Conservation (phyloP, 2,888 invertebrate genomes). For the Parthenolecanium corni region DNA sequence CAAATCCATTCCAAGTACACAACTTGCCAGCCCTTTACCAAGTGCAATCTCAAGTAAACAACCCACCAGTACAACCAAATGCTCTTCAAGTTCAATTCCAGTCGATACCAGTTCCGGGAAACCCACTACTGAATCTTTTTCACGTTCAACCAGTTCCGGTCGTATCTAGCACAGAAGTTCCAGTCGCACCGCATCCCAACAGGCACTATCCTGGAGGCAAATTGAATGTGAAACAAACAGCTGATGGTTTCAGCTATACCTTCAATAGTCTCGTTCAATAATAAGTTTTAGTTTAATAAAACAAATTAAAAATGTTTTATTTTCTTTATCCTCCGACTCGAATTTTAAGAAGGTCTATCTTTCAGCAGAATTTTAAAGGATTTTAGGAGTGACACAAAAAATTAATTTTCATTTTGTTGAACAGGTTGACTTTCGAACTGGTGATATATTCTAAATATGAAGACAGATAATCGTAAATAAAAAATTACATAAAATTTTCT, state of each 20-base stretch:
- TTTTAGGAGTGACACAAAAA: too few species aligned
- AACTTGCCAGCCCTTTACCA: constrained; percentile 13
- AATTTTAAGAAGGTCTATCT: too few species aligned
- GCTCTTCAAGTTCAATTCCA: constrained; percentile 16
- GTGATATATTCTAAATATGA: too few species aligned
- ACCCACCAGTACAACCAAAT: not conserved
- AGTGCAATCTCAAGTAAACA: not conserved
- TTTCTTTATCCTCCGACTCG: too few species aligned
- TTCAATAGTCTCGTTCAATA: constrained; percentile 33
- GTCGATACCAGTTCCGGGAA: constrained; percentile 5
- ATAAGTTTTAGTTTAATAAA: too few species aligned
- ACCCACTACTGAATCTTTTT: constrained; percentile 6
- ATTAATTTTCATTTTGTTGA: too few species aligned
- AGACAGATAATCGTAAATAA: too few species aligned
- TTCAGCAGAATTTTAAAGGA: too few species aligned
- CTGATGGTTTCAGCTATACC: constrained; percentile 74
- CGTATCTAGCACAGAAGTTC: constrained; percentile 9
- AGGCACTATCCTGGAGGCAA: constrained; percentile 59
- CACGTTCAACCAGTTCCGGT: constrained; percentile 17
- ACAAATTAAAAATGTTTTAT: too few species aligned
- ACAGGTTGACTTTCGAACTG: too few species aligned
- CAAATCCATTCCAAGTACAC: constrained; percentile 31
- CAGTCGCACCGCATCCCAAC: constrained; percentile 36
- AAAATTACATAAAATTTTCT: too few species aligned
- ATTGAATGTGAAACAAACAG: constrained; percentile 70